These are phyloP conservation scores for Agrypnia vestita DNA, from an alignment of 1,140 invertebrate genomes.

Conservation along the genomic window DNA sequence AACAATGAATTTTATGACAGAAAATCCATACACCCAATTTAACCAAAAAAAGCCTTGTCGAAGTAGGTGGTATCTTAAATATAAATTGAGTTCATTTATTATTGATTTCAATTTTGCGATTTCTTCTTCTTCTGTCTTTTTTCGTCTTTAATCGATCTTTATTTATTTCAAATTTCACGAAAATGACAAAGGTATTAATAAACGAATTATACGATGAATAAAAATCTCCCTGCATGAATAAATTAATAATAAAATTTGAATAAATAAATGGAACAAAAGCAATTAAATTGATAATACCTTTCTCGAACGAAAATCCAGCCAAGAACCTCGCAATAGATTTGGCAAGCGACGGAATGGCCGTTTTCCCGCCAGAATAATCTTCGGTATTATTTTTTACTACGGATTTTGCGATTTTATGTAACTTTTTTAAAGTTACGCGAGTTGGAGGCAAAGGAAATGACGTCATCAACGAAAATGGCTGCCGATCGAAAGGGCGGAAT, in stretches of 20 bases:
- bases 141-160: too few relatives aligned
- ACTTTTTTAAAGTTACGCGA: constrained; percentile 35
- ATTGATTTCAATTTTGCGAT: too few relatives aligned
- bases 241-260: background rate
- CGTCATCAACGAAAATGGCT: constrained; percentile 38
- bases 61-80: too few relatives aligned
- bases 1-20: too few relatives aligned
- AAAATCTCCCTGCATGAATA: too few relatives aligned
- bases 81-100: too few relatives aligned
- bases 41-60: too few relatives aligned
- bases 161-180: too few relatives aligned
- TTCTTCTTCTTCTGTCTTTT: too few relatives aligned
- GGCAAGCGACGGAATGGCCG: constrained; percentile 24
- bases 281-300: constrained; percentile 15
- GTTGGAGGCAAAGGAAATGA: constrained; percentile 36
- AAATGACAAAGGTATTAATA: too few relatives aligned
- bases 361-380: constrained; percentile 21
- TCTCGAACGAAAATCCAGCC: constrained; percentile 4
- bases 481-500: constrained; percentile 16
- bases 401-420: constrained; percentile 22
- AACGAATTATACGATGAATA: too few relatives aligned
- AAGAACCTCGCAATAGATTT: constrained; percentile 33
- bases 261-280: background rate
- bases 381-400: constrained; percentile 38
- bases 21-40: too few relatives aligned